phyloP scores from a whole-genome alignment of 2,888 invertebrate genomes.

The Axea sp. region DNA sequence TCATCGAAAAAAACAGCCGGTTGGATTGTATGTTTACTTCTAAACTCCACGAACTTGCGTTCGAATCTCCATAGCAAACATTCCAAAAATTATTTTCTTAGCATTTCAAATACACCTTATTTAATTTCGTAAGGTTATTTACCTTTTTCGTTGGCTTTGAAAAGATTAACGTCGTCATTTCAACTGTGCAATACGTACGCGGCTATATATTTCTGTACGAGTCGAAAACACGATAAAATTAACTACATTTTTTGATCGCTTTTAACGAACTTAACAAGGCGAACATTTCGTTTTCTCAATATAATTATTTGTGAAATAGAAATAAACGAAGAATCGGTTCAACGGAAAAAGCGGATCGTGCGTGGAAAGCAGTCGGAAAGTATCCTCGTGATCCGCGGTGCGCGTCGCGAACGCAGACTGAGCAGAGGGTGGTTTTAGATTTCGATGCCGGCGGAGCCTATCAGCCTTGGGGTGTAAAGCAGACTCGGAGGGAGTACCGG shows the following conservation, averaged over 20 bases:
- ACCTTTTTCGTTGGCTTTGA: slow-evolving; percentile 37
- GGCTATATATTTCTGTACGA: too few species aligned
- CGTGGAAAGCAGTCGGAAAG: not conserved
- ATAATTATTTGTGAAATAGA: too few species aligned
- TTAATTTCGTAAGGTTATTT: not conserved
- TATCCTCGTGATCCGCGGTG: slow-evolving; percentile 19
- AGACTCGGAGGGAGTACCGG: slow-evolving; percentile 45
- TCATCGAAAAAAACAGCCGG: too few species aligned
- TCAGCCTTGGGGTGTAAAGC: slow-evolving; percentile 40
- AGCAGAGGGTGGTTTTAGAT: slow-evolving; percentile 51
- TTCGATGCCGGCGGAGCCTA: slow-evolving; percentile 44
- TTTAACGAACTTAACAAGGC: too few species aligned
- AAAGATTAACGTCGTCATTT: slow-evolving; percentile 19
- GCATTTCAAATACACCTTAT: not conserved
- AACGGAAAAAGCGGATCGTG: not conserved
- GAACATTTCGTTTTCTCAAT: too few species aligned
- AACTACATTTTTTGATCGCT: too few species aligned
- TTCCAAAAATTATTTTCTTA: not conserved
- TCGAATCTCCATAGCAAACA: too few species aligned
- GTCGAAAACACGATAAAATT: too few species aligned
- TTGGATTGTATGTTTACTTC: too few species aligned
- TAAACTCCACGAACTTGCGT: too few species aligned
- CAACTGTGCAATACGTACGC: too few species aligned
- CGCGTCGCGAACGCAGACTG: slow-evolving; percentile 49
- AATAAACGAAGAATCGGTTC: not conserved